Percentiles rank a stretch among this genome's conserved stretches.
phyloP scores from a whole-genome alignment of 1,140 invertebrate genomes.

The Drosophila hydei region DNA sequence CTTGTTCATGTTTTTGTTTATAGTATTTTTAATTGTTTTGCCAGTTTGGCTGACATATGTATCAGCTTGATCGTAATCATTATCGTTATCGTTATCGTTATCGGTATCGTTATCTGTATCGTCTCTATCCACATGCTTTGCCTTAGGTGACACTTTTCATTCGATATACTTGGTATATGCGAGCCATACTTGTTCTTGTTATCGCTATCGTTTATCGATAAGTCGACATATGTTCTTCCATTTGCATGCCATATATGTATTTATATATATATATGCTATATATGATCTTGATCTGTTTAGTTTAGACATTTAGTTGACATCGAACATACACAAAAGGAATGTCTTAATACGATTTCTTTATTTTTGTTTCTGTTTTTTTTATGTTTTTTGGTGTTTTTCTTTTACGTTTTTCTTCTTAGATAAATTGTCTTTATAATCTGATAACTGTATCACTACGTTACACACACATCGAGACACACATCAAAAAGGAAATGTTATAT shows the following conservation, averaged over 20 bases:
- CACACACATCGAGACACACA: constrained; percentile 40
- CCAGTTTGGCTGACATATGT: constrained; percentile 46
- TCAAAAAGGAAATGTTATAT: constrained; percentile 55
- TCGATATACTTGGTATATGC: constrained; percentile 47
- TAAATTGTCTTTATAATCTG: constrained; percentile 54
- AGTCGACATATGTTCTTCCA: constrained; percentile 11
- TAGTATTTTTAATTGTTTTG: constrained; percentile 72
- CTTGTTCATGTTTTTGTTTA: constrained; percentile 47
- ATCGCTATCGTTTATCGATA: constrained; percentile 11
- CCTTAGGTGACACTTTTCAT: constrained; percentile 19
- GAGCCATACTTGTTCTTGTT: constrained; percentile 16
- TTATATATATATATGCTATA: constrained; percentile 40
- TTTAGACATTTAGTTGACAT: constrained; percentile 73
- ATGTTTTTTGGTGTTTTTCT: constrained; percentile 1
- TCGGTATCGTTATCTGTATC: constrained; percentile 38
- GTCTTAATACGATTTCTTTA: constrained; percentile 53
- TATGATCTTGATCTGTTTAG: constrained; percentile 54
- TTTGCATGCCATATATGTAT: constrained; percentile 37
- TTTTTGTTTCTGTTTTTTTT: constrained; percentile 15
- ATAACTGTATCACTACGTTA: constrained; percentile 44
- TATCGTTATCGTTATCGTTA: constrained; percentile 27
- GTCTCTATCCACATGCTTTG: constrained; percentile 7
- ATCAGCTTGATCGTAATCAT: constrained; percentile 14
- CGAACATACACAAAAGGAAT: constrained; percentile 60
- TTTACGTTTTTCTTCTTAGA: constrained; percentile 47